Evolutionary conservation across 2,797 vertebrate species (phyloP).

Genomic region (Meda fulgida): DNA sequence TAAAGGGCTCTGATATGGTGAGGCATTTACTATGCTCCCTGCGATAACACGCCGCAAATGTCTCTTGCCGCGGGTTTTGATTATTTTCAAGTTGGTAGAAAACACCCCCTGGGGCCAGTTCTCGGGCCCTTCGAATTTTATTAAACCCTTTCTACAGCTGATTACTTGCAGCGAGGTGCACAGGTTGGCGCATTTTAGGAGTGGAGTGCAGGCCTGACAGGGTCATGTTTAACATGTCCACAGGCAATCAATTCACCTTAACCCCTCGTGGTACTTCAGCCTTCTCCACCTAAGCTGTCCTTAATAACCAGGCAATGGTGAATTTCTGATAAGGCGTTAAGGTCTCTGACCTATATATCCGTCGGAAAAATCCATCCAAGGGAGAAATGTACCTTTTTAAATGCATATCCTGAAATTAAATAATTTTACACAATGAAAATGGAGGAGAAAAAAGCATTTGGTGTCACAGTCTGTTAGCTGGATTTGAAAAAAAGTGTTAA

Average conservation of each 20-base stretch:
- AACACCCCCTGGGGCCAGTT: constrained; percentile 76
- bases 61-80: constrained; percentile 81
- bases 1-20: constrained; percentile 70
- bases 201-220: constrained; percentile 80
- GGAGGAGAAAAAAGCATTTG: constrained; percentile 45
- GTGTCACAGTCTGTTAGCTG: constrained; percentile 58
- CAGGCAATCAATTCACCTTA: constrained; percentile 89
- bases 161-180: constrained; percentile 81
- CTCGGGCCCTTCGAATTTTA: constrained; percentile 83
- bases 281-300: constrained; percentile 85
- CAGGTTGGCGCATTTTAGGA: constrained; percentile 80
- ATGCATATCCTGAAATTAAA: constrained; percentile 78
- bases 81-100: constrained; percentile 82
- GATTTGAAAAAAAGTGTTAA: neutral
- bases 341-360: constrained; percentile 86
- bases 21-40: constrained; percentile 76
- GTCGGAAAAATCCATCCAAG: constrained; percentile 72
- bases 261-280: constrained; percentile 83
- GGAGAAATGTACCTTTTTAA: constrained; percentile 80
- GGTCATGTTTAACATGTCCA: constrained; percentile 90
- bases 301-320: constrained; percentile 87
- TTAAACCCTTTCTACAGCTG: constrained; percentile 83
- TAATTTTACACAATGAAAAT: constrained; percentile 66
- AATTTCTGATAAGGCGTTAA: constrained; percentile 85
- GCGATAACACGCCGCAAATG: constrained; percentile 77